Percentiles rank a stretch among this genome's conserved stretches.
phyloP scores from a whole-genome alignment of 2,888 invertebrate species.

The Pimpla rufipes region DNA sequence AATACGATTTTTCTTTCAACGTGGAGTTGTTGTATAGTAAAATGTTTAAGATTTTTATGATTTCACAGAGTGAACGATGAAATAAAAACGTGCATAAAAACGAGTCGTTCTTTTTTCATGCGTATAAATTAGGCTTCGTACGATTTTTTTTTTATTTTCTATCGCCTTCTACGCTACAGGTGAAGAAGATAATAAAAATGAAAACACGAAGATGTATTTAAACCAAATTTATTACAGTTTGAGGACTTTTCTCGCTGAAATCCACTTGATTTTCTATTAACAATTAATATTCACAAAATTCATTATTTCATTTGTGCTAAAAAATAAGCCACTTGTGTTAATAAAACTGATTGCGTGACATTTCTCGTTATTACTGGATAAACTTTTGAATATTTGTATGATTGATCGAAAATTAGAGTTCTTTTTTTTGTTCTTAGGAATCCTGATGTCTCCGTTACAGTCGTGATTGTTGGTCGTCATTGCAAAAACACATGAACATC shows the following conservation, averaged over 20 bases:
- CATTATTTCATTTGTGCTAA: slow-evolving; percentile 63
- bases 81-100: slow-evolving; percentile 59
- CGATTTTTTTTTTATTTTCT: too few species aligned
- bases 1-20: slow-evolving; percentile 49
- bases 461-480: not conserved
- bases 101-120: not conserved
- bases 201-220: not conserved
- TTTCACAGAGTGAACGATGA: slow-evolving; percentile 58
- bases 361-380: slow-evolving; percentile 27
- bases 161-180: too few species aligned
- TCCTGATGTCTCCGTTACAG: slow-evolving; percentile 20
- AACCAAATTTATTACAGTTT: slow-evolving; percentile 41
- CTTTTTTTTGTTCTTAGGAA: slow-evolving; percentile 8
- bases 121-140: too few species aligned
- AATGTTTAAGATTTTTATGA: slow-evolving; percentile 61
- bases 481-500: slow-evolving; percentile 4
- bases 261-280: slow-evolving; percentile 52
- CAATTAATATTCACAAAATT: slow-evolving; percentile 64
- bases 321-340: slow-evolving; percentile 64
- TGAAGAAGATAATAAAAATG: not conserved
- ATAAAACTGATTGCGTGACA: slow-evolving; percentile 55
- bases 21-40: slow-evolving; percentile 54
- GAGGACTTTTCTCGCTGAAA: slow-evolving; percentile 40
- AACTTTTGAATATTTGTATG: slow-evolving; percentile 35
- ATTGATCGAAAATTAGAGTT: slow-evolving; percentile 40